Evolutionary conservation across 2,888 invertebrate species (phyloP), one percentile per base, ranked within the genome.

Genomic region (Lysandra coridon): DNA sequence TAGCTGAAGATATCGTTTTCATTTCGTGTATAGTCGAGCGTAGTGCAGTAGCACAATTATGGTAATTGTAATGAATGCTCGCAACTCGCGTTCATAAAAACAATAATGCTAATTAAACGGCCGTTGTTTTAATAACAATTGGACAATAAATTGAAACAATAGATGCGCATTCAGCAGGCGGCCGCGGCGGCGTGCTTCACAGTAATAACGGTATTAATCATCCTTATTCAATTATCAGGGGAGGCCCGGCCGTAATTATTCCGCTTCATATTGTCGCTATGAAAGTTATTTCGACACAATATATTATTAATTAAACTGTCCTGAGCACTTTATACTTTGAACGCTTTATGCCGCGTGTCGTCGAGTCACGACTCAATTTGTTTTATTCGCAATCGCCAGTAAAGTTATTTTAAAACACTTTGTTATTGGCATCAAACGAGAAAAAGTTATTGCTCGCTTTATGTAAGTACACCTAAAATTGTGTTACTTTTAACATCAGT

Each of bases 131-230:
- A 49, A 75, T 75, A 75, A 53, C 75, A 75, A 53, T 75, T 75
- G 75, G 23, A 5, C 75, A 23, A 49, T 75, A 69, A 33, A 53
- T 75, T 75, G 30, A 49, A 44, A 75, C 75, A 75, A 75, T 75
- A 49, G 75, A 74, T 30, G 75, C 33, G 69, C 33, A 14, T 37
- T 69, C 49, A 49, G 40, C 44, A 10, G 74, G 74, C 44, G 40
- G 44, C 75, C 75, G 49, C 23, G 49, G 7, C 7, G 6, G 73
- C n/a, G 73, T 73, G 69, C 33, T 75, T 44, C 30, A 14, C 23
- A 75, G 23, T 49, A 75, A 75, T 75, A 69, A 69, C 75, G 14
- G 75, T 75, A 75, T 75, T 75, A 75, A 75, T 75, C 75, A 75
- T 75, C 75, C 10, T 75, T 75, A 75, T 75, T 53, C 30, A 75